Percentiles rank a stretch among this genome's conserved stretches.
Evolutionary conservation across 35 echinoderm and acorn worm species (phyloP).

Genomic region (Diadema setosum): DNA sequence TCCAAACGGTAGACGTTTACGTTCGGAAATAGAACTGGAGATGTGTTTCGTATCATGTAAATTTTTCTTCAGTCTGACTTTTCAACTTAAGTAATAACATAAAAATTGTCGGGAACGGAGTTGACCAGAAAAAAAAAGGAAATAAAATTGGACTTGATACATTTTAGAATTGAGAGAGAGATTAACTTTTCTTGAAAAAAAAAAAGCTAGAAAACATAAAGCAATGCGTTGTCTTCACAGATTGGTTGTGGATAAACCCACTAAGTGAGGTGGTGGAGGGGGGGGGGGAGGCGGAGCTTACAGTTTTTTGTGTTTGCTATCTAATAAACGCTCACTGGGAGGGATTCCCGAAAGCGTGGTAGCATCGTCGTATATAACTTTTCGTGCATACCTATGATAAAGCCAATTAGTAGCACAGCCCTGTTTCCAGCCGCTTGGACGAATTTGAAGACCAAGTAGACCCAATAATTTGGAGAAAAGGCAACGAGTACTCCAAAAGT

Average conservation of each 20-base stretch:
- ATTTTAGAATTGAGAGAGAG: no score
- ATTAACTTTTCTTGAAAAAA: no score
- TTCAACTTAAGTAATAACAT: no score
- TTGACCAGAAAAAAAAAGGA: no score
- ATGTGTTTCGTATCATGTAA: no score
- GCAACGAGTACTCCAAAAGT: background rate
- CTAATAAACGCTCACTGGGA: background rate
- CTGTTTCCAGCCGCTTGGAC: background rate
- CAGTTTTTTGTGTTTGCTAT: background rate
- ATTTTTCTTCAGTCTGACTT: no score
- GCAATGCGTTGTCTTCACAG: background rate
- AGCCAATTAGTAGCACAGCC: background rate
- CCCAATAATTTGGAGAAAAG: background rate
- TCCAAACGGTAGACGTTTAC: no score
- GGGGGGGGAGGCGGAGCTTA: background rate
- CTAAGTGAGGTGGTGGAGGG: background rate
- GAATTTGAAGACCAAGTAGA: background rate
- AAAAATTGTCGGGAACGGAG: no score
- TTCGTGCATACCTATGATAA: background rate
- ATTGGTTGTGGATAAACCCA: background rate
- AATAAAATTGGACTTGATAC: no score
- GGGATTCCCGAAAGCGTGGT: background rate
- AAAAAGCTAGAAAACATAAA: no score
- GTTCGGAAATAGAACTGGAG: no score
- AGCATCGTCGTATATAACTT: background rate